A percentile compares a stretch with the other conserved stretches of the same genome.
phyloP scores from a whole-genome alignment of 1,140 invertebrate species.

The Trachymyrmex septentrionalis region DNA sequence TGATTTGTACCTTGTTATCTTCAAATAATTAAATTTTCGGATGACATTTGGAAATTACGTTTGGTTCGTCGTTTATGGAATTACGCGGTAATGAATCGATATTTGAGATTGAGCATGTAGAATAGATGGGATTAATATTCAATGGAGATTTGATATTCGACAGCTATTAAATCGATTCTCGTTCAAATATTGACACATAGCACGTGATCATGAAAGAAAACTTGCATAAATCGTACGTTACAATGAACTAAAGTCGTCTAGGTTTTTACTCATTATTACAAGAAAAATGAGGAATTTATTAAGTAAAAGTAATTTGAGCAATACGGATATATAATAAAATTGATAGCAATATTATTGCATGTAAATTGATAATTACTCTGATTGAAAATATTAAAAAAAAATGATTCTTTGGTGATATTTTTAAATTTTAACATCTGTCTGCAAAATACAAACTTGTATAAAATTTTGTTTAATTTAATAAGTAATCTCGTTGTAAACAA shows the following conservation, averaged over 20 bases:
- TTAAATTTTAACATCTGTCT: background rate
- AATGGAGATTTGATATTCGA: conserved; percentile 45
- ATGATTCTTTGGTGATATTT: background rate
- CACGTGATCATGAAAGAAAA: conserved; percentile 14
- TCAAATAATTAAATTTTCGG: conserved; percentile 28
- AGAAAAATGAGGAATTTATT: background rate
- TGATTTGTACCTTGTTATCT: background rate
- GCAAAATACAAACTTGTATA: background rate
- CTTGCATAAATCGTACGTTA: conserved; percentile 19
- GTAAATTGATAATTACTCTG: background rate
- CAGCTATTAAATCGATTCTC: conserved; percentile 33
- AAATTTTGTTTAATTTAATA: conserved; percentile 1
- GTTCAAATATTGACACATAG: conserved; percentile 51
- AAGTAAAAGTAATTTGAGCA: background rate
- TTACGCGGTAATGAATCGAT: conserved; percentile 44
- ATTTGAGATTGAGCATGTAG: conserved; percentile 46
- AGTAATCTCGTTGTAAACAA: background rate
- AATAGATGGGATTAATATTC: conserved; percentile 41
- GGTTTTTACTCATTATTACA: background rate
- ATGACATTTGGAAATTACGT: conserved; percentile 39
- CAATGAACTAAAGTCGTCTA: background rate
- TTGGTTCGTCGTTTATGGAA: conserved; percentile 36
- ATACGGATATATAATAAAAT: background rate
- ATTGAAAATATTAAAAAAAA: background rate
- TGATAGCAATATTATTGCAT: background rate